phyloP scores from a whole-genome alignment of 2,113 vertebrate genomes.

The Epinephelus lanceolatus region DNA sequence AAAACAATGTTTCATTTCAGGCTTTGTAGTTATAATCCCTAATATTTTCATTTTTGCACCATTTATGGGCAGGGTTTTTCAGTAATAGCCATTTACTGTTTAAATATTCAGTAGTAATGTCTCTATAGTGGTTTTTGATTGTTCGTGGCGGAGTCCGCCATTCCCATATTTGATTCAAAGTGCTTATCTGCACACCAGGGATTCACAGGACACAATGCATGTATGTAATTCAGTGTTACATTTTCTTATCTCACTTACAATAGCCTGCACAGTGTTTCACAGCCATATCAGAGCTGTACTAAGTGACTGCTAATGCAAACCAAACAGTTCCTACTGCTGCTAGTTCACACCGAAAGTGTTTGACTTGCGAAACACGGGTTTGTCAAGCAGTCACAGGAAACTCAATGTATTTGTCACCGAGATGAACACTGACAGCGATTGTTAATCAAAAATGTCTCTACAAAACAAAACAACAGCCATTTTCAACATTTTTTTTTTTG shows the following conservation, averaged over 20 bases:
- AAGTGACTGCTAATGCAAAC: neutral
- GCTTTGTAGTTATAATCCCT: neutral
- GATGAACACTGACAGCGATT: neutral
- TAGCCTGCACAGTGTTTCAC: neutral
- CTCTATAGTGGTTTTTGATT: neutral
- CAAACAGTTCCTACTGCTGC: slow-evolving; percentile 3
- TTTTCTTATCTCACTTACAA: neutral
- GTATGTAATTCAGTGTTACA: neutral
- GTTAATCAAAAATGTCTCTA: neutral
- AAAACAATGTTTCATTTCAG: neutral
- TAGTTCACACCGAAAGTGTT: neutral
- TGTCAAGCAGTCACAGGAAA: neutral
- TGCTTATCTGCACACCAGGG: neutral
- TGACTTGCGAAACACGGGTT: neutral
- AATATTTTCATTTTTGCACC: neutral
- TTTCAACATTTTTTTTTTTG: neutral
- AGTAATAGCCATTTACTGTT: neutral
- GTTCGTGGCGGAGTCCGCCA: neutral
- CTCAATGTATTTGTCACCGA: neutral
- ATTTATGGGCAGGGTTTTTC: neutral
- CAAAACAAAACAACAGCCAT: neutral
- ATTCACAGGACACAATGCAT: neutral
- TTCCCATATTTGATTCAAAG: neutral
- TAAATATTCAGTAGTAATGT: neutral
- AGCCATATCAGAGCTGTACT: neutral